Conservation (phyloP, 2,113 vertebrate species). For the Noturus placidus region DNA sequence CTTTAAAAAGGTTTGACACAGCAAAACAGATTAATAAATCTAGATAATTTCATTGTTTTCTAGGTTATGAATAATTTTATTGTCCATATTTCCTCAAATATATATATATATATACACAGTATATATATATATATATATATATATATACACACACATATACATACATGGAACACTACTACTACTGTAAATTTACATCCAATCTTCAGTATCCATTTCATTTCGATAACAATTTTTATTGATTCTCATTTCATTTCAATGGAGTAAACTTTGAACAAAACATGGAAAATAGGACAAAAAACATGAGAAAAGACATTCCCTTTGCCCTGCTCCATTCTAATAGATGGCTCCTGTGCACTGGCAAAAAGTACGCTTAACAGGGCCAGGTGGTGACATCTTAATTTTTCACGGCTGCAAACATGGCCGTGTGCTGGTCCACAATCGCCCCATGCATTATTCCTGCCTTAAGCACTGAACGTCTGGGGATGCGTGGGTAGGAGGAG, state of each 20-base stretch:
- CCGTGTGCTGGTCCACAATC: slow-evolving; percentile 40
- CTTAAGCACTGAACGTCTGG: slow-evolving; percentile 65
- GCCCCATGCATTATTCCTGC: slow-evolving; percentile 70
- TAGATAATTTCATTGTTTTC: not conserved
- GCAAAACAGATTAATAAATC: not conserved
- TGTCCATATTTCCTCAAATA: not conserved
- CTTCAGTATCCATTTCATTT: slow-evolving; percentile 41
- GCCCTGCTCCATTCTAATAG: slow-evolving; percentile 53
- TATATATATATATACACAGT: too few relatives aligned
- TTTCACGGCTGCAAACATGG: slow-evolving; percentile 63
- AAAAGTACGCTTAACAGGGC: slow-evolving; percentile 62
- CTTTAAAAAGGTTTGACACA: not conserved
- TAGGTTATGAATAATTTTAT: not conserved
- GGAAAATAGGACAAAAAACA: slow-evolving; percentile 11
- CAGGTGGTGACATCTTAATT: slow-evolving; percentile 72
- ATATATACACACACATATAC: too few relatives aligned
- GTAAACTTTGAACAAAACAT: slow-evolving; percentile 42
- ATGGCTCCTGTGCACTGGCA: slow-evolving; percentile 50
- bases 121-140: too few relatives aligned
- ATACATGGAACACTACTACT: too few relatives aligned
- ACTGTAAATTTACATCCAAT: slow-evolving; percentile 20
- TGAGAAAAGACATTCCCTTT: slow-evolving; percentile 31
- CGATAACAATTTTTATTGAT: too few relatives aligned
- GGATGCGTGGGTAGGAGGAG: slow-evolving; percentile 35
- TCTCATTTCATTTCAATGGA: slow-evolving; percentile 46